Conservation (phyloP, 1,140 invertebrate species). For the Halictus rubicundus region DNA sequence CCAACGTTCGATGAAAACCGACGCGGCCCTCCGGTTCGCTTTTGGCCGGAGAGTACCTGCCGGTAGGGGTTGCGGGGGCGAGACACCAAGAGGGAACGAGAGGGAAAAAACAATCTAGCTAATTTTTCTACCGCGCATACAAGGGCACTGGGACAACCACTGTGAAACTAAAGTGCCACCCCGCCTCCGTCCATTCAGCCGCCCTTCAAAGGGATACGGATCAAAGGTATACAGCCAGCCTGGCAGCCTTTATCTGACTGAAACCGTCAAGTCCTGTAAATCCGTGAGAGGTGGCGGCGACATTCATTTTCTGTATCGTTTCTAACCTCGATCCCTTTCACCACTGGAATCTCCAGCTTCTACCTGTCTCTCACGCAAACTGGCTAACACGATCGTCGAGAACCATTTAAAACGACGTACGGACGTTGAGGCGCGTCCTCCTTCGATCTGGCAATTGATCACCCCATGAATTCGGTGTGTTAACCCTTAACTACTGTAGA, state of each 20-base stretch:
- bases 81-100: slow-evolving; percentile 33
- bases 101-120: slow-evolving; percentile 64
- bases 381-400: background rate
- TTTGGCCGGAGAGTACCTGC: slow-evolving; percentile 27
- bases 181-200: slow-evolving; percentile 51
- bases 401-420: background rate
- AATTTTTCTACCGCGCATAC: slow-evolving; percentile 66
- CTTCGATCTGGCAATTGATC: no score
- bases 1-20: slow-evolving; percentile 51
- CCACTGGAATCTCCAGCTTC: background rate
- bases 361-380: background rate
- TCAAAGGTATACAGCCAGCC: slow-evolving; percentile 45
- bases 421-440: background rate
- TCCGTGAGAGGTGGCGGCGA: slow-evolving; percentile 32
- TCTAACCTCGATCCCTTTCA: slow-evolving; percentile 14
- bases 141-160: slow-evolving; percentile 70
- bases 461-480: no score
- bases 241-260: slow-evolving; percentile 54
- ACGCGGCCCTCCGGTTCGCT: slow-evolving; percentile 39
- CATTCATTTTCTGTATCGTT: slow-evolving; percentile 20
- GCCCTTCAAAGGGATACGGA: slow-evolving; percentile 58
- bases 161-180: slow-evolving; percentile 59
- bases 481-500: no score
- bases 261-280: slow-evolving; percentile 49
- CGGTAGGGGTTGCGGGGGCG: slow-evolving; percentile 1